Evolutionary conservation across 2,797 vertebrate genomes (phyloP).

Genomic region (Poecile montanus): DNA sequence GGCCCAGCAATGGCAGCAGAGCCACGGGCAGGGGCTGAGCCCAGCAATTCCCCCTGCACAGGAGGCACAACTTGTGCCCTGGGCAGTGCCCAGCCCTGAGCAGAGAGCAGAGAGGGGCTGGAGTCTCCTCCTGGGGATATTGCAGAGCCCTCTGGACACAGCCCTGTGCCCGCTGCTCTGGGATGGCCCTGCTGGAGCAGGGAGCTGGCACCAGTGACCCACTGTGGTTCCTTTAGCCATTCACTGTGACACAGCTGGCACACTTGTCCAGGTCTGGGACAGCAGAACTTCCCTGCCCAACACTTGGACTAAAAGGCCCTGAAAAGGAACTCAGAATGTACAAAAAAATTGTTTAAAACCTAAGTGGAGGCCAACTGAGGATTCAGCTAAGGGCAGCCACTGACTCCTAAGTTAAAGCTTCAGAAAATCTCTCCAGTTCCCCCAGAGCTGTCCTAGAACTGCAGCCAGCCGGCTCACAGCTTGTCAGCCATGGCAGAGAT

Average conservation of each 20-base stretch:
- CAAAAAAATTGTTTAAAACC: neutral
- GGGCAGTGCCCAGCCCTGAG: neutral
- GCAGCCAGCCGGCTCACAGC: neutral
- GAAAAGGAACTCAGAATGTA: neutral
- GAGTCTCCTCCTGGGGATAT: neutral
- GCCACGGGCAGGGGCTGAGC: neutral
- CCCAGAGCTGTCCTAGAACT: neutral
- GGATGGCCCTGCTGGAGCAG: neutral
- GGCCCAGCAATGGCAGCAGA: neutral
- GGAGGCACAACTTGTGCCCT: neutral
- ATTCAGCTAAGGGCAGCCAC: neutral
- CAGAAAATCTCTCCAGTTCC: neutral
- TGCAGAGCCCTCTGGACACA: neutral
- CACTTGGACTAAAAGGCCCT: neutral
- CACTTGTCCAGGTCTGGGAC: rapidly evolving
- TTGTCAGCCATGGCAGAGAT: neutral
- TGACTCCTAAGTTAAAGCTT: neutral
- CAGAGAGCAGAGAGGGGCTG: neutral
- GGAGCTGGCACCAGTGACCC: neutral
- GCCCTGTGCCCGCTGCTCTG: neutral
- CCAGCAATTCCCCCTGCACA: neutral
- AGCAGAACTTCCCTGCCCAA: neutral
- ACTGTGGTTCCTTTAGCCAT: neutral
- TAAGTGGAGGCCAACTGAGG: neutral
- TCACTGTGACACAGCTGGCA: neutral